phyloP scores from a whole-genome alignment of 2,797 vertebrate species.

The Ispidina lecontei region DNA sequence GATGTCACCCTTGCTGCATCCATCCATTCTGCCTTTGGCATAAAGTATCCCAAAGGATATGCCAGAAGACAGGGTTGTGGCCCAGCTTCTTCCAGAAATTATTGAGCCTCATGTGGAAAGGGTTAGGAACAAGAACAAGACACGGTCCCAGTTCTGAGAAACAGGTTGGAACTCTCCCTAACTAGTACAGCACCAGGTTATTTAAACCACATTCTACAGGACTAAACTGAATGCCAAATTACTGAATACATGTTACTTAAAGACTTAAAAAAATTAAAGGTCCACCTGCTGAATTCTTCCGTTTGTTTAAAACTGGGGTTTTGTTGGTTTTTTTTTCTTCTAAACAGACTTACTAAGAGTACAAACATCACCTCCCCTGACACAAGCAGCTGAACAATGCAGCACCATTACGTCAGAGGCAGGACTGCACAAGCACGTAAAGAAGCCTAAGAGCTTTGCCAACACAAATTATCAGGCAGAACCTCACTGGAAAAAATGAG shows the following conservation, averaged over 20 bases:
- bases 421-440: slow-evolving; percentile 10
- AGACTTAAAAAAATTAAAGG: background rate
- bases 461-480: slow-evolving; percentile 51
- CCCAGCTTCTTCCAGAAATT: background rate
- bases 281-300: background rate
- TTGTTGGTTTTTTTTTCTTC: background rate
- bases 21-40: background rate
- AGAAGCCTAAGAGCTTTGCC: slow-evolving; percentile 41
- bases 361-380: background rate
- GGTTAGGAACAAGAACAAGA: background rate
- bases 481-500: slow-evolving; percentile 60
- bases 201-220: background rate
- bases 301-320: background rate
- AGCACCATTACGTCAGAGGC: slow-evolving; percentile 3
- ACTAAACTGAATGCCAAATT: background rate
- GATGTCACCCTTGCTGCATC: background rate
- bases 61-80: background rate
- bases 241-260: background rate
- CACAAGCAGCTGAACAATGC: background rate
- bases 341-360: background rate
- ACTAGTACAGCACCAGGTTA: background rate
- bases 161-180: background rate
- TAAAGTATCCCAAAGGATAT: background rate
- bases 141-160: background rate
- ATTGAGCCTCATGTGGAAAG: background rate